Percentiles rank a stretch among this genome's conserved stretches.
These are phyloP conservation scores for Pseudotriccus pelzelni DNA, from an alignment of 2,797 vertebrate species.

Conservation along the genomic window DNA sequence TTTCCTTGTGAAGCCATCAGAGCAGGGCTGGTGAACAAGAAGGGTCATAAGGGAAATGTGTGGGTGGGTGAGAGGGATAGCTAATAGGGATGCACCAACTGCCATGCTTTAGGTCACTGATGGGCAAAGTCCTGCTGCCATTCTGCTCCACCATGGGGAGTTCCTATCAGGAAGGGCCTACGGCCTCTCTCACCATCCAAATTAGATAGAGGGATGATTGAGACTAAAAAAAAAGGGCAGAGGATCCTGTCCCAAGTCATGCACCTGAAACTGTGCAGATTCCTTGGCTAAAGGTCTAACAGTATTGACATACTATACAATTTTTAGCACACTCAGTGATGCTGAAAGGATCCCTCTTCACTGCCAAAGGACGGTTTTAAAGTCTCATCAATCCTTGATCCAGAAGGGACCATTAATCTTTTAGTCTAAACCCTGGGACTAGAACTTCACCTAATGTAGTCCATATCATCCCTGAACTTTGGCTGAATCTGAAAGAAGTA, in stretches of 20 bases:
- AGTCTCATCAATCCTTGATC: background rate
- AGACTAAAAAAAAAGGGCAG: background rate
- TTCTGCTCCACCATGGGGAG: background rate
- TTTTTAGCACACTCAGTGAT: background rate
- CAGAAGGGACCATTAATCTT: background rate
- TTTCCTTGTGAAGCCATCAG: background rate
- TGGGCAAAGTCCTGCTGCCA: background rate
- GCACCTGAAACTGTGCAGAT: background rate
- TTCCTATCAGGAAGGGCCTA: background rate
- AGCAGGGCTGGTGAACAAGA: background rate
- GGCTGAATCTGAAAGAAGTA: background rate
- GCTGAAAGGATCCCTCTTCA: background rate
- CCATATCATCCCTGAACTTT: background rate
- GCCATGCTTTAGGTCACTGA: background rate
- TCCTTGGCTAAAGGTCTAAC: background rate
- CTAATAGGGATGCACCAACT: background rate
- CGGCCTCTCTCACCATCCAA: background rate
- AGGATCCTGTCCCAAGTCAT: background rate
- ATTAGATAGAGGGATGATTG: background rate
- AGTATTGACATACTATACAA: background rate
- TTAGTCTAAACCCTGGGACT: background rate
- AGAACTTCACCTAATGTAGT: background rate
- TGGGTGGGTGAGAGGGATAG: background rate
- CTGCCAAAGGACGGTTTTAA: background rate
- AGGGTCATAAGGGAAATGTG: background rate